Evolutionary conservation across 1,140 invertebrate genomes (phyloP).

Genomic region (Bombus sylvicola): DNA sequence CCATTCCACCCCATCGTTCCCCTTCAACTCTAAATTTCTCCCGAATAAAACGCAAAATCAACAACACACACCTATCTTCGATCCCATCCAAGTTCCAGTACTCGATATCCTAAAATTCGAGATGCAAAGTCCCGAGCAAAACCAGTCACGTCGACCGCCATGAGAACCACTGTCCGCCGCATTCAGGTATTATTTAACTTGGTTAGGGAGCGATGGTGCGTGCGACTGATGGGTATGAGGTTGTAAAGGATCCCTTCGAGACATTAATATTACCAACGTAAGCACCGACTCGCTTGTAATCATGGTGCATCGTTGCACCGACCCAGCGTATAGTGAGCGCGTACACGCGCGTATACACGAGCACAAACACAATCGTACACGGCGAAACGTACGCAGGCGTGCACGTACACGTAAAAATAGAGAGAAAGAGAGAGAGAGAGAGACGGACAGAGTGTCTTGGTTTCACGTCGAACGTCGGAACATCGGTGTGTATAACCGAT

Average conservation of each 20-base stretch:
- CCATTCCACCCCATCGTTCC: background rate
- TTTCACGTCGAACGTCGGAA: slow-evolving; percentile 42
- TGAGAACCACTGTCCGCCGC: slow-evolving; percentile 65
- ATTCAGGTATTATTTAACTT: slow-evolving; percentile 77
- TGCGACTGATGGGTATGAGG: slow-evolving; percentile 76
- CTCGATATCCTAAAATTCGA: background rate
- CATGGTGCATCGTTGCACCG: slow-evolving; percentile 69
- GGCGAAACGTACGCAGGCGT: background rate
- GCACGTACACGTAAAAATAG: background rate
- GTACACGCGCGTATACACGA: slow-evolving; percentile 4
- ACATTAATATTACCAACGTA: slow-evolving; percentile 77
- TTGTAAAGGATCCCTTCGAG: slow-evolving; percentile 77
- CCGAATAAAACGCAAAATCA: background rate
- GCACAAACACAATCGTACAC: background rate
- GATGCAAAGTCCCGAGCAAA: background rate
- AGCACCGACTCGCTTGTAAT: slow-evolving; percentile 73
- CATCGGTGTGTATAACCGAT: slow-evolving; percentile 42
- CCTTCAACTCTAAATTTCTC: background rate
- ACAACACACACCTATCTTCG: background rate
- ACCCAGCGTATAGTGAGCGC: slow-evolving; percentile 35
- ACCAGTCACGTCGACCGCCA: background rate
- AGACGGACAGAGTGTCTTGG: background rate
- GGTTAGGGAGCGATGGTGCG: slow-evolving; percentile 73
- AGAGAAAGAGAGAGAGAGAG: background rate
- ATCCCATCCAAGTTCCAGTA: too few species aligned